These are phyloP conservation scores for Drosophila trichaetosa DNA, from an alignment of 2,888 invertebrate genomes.

Conservation along the genomic window DNA sequence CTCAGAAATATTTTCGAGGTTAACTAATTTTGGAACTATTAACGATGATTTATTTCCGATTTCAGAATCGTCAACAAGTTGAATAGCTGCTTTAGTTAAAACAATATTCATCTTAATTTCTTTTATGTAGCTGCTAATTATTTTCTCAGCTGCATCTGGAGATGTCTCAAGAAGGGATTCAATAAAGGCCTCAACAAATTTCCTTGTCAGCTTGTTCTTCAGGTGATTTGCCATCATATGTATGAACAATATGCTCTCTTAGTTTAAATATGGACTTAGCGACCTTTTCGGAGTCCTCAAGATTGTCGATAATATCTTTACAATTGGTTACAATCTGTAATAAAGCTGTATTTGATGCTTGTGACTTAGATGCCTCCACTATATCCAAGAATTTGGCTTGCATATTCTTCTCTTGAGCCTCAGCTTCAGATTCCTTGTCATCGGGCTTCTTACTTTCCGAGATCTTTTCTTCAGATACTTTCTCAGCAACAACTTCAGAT, in stretches of 20 bases:
- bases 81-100: slow-evolving; percentile 43
- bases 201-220: slow-evolving; percentile 40
- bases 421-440: not conserved
- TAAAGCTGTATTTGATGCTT: not conserved
- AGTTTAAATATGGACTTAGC: slow-evolving; percentile 76
- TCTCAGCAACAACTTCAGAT: not conserved
- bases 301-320: slow-evolving; percentile 47
- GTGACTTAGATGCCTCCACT: not conserved
- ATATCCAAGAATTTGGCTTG: not conserved
- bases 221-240: slow-evolving; percentile 70
- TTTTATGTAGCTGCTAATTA: slow-evolving; percentile 40
- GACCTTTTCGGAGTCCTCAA: slow-evolving; percentile 49
- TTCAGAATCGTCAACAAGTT: slow-evolving; percentile 42
- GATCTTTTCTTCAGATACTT: not conserved
- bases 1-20: slow-evolving; percentile 55
- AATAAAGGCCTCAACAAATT: slow-evolving; percentile 51
- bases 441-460: not conserved
- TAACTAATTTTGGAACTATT: slow-evolving; percentile 49
- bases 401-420: not conserved
- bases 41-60: slow-evolving; percentile 46
- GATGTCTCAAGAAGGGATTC: slow-evolving; percentile 48
- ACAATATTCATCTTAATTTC: slow-evolving; percentile 57
- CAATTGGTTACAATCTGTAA: slow-evolving; percentile 21
- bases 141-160: slow-evolving; percentile 44
- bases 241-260: slow-evolving; percentile 81